Evolutionary conservation across 2,113 vertebrate genomes (phyloP).

Genomic region (Perccottus glenii): DNA sequence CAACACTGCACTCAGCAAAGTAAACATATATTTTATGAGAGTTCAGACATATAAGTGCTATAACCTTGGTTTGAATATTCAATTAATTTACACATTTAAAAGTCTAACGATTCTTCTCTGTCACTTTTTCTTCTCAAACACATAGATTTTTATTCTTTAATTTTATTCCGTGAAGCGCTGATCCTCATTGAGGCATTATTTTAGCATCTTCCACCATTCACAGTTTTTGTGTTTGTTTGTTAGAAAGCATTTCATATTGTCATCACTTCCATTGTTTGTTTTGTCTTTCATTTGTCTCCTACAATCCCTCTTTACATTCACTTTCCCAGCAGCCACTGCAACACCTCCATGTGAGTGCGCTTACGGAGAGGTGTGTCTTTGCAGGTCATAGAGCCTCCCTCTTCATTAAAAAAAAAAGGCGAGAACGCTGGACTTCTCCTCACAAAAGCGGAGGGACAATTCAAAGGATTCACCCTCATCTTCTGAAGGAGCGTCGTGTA

Average conservation of each 20-base stretch:
- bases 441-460: constrained; percentile 5
- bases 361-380: constrained; percentile 76
- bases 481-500: constrained; percentile 34
- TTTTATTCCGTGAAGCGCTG: constrained; percentile 86
- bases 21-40: background rate
- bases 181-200: constrained; percentile 64
- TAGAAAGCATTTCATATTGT: background rate
- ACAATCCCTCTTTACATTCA: constrained; percentile 16
- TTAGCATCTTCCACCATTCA: constrained; percentile 42
- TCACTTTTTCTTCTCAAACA: constrained; percentile 76
- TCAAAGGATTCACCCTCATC: constrained; percentile 30
- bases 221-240: constrained; percentile 10
- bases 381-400: constrained; percentile 72
- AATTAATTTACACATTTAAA: background rate
- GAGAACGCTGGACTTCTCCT: constrained; percentile 33
- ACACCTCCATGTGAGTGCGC: constrained; percentile 73
- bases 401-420: constrained; percentile 27
- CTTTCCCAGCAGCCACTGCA: constrained; percentile 74
- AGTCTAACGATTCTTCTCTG: constrained; percentile 70
- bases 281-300: constrained; percentile 45
- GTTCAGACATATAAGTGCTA: background rate
- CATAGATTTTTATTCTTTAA: constrained; percentile 91
- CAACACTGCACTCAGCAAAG: background rate
- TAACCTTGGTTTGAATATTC: too few relatives aligned
- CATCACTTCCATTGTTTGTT: constrained; percentile 60